Base-by-base conservation (phyloP, 2,888 invertebrate species). In the Latheticus oryzae region DNA sequence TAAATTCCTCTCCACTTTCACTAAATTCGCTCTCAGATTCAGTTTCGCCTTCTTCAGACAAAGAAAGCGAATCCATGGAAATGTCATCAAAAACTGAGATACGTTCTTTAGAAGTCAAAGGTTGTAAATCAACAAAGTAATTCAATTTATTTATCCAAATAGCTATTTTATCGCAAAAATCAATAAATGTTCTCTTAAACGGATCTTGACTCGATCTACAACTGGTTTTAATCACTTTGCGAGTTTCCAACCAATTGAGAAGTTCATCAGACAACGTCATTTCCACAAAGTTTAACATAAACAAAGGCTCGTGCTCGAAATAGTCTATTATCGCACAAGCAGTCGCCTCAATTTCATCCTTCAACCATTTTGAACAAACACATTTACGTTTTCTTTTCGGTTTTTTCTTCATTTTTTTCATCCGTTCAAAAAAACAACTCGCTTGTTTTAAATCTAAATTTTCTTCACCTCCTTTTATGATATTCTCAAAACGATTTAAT, bases 181-280 rank as follows among this genome's bases (percentile, higher is more conserved):
- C 12, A 12, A 45, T 17, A 1, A 45, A 11, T 1, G 30, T 32
- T 16, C 15, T 32, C 12, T 45, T 32, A 5, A 12, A 45, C 4
- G 32, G 15, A 21, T 45, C 21, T 7, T 8, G 16, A 5, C 17
- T 45, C 2, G 45, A 19, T 8, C 45, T 19, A 16, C 5, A 16
- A 5, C n/a, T 1, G n/a, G 21, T 32, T 4, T 45, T 21, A 7
- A 45, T 26, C 4, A 45, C 17, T 4, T 45, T 45, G 5, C 19
- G 28, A 2, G 5, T 12, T 9, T 45, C 15, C 30, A 45, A 19
- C 45, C 30, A 45, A 11, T 32, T 12, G 17, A 45, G 17, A 9
- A 45, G 30, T 13, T 45, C 19, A 5, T 45, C 45, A 5, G 45
- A 45, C 17, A 45, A 19, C 17, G 32, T 11, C 45, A 45, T 30